Evolutionary conservation across 2,888 invertebrate genomes (phyloP).

Genomic region (Acanthoscelides obtectus): DNA sequence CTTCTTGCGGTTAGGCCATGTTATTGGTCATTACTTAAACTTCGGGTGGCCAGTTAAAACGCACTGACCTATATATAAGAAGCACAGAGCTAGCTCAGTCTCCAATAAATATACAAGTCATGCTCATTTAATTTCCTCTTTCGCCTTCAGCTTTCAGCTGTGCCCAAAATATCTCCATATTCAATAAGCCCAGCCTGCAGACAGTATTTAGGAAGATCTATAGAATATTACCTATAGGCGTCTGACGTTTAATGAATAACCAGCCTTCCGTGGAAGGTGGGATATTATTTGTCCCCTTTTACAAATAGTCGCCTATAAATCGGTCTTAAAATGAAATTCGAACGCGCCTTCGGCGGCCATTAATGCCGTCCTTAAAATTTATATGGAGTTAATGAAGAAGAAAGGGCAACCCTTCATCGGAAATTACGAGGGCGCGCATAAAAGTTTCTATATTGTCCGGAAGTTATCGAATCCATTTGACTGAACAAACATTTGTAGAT

Average conservation of each 20-base stretch:
- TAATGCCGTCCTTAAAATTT: not conserved
- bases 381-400: not conserved
- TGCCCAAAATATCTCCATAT: not conserved
- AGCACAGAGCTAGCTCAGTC: too few relatives aligned
- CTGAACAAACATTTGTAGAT: too few relatives aligned
- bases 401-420: not conserved
- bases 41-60: too few relatives aligned
- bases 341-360: not conserved
- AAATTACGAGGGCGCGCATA: not conserved
- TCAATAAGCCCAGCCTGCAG: not conserved
- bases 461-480: too few relatives aligned
- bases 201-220: not conserved
- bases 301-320: not conserved
- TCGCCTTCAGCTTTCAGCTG: not conserved
- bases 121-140: not conserved
- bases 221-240: not conserved
- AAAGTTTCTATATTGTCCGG: not conserved
- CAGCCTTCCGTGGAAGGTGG: not conserved
- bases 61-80: too few relatives aligned
- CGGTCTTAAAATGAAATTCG: not conserved
- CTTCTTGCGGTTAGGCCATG: too few relatives aligned
- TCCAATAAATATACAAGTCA: too few relatives aligned
- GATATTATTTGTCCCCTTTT: not conserved
- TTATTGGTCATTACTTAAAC: too few relatives aligned
- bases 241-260: not conserved